These are phyloP conservation scores for Campoplex capitator DNA, from an alignment of 2,888 invertebrate genomes.

Conservation along the genomic window DNA sequence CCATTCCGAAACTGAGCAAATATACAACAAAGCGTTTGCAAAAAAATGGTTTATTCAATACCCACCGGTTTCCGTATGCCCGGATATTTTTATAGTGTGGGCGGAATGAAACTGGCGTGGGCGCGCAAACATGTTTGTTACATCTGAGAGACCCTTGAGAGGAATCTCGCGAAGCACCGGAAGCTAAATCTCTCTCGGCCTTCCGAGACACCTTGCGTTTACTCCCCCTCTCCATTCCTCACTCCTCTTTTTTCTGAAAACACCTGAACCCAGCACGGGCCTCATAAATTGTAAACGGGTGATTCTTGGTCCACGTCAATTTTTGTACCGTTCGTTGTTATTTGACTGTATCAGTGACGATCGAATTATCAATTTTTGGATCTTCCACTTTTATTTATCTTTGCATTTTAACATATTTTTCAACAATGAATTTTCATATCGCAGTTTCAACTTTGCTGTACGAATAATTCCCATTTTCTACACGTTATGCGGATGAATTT, in stretches of 20 bases:
- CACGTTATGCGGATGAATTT: not conserved
- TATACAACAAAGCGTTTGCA: constrained; percentile 6
- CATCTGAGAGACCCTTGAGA: constrained; percentile 37
- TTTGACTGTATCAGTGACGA: not conserved
- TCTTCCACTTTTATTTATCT: not conserved
- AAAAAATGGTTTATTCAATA: constrained; percentile 26
- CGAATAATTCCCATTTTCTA: not conserved
- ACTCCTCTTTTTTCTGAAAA: not conserved
- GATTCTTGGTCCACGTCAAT: constrained; percentile 10
- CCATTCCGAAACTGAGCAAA: not conserved
- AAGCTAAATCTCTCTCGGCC: constrained; percentile 53
- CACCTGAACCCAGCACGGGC: constrained; percentile 44
- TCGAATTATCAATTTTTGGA: not conserved
- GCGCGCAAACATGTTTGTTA: constrained; percentile 54
- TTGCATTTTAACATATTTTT: not conserved
- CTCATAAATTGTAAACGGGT: not conserved
- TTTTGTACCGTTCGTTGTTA: no score
- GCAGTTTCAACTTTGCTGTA: not conserved
- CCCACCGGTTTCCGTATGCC: not conserved
- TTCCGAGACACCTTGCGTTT: constrained; percentile 69
- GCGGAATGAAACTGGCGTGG: constrained; percentile 47
- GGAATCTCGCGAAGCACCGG: constrained; percentile 60
- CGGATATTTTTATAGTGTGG: constrained; percentile 54
- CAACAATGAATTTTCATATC: not conserved
- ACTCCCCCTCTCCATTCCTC: constrained; percentile 17